Percentiles rank a stretch among this genome's conserved stretches.
phyloP scores from a whole-genome alignment of 2,113 vertebrate species.

The Etheostoma spectabile region DNA sequence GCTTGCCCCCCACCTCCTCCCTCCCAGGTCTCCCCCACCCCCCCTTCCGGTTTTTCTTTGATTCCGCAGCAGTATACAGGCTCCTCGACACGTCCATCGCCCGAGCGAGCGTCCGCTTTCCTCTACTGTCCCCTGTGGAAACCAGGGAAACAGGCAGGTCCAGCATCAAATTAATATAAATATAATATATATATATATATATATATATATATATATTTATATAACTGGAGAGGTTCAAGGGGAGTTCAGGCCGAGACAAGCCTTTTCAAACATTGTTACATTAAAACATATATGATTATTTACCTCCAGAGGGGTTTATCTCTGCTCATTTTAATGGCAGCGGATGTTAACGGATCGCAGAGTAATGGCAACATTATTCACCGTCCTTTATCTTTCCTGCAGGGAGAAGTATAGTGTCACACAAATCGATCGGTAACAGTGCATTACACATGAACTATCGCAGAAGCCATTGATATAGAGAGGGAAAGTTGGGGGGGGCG shows the following conservation, averaged over 20 bases:
- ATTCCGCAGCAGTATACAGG: constrained; percentile 41
- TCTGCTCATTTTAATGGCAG: background rate
- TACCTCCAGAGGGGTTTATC: constrained; percentile 30
- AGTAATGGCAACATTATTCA: constrained; percentile 2
- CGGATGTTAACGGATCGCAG: too few species aligned
- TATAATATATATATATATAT: constrained; percentile 67
- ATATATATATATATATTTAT: constrained; percentile 69
- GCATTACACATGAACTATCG: too few species aligned
- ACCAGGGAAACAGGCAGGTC: constrained; percentile 26
- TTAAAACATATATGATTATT: constrained; percentile 45
- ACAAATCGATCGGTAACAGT: too few species aligned
- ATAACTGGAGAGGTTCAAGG: constrained; percentile 50
- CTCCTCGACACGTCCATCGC: constrained; percentile 50
- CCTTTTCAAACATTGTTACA: constrained; percentile 41
- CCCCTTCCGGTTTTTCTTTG: constrained; percentile 38
- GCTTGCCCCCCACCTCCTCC: constrained; percentile 34
- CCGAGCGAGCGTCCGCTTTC: constrained; percentile 57
- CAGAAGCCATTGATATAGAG: too few species aligned
- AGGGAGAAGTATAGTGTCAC: background rate
- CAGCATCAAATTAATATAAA: too few species aligned
- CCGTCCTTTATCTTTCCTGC: background rate
- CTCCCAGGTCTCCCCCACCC: too few species aligned
- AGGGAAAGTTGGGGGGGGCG: too few species aligned
- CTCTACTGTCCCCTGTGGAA: constrained; percentile 40
- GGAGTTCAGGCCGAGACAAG: constrained; percentile 40